Evolutionary conservation across 1,140 invertebrate species (phyloP).

Genomic region (Himalopsyche phryganea): DNA sequence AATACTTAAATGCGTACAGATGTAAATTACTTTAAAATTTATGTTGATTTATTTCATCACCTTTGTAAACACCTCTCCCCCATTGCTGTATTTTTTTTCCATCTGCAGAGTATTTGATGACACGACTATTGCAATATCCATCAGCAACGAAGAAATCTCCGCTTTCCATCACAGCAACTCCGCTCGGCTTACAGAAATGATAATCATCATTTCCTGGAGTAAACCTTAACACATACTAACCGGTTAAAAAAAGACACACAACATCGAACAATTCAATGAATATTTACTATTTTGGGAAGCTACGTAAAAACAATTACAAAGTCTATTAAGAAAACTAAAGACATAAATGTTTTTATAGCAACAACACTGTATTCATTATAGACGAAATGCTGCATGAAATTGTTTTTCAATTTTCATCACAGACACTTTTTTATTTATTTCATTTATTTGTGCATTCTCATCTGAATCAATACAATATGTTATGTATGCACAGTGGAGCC

Average conservation of each 20-base stretch:
- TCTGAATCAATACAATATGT: too few relatives aligned
- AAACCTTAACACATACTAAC: constrained; percentile 49
- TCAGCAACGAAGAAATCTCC: constrained; percentile 93
- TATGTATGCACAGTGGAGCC: too few relatives aligned
- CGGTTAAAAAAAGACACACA: too few relatives aligned
- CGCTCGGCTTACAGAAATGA: constrained; percentile 92
- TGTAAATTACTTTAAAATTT: background rate
- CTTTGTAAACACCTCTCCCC: constrained; percentile 48
- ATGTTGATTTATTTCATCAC: background rate
- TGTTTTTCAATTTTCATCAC: too few relatives aligned
- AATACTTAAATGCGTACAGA: too few relatives aligned
- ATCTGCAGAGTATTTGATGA: constrained; percentile 77
- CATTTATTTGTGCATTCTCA: too few relatives aligned
- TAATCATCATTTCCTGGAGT: constrained; percentile 71
- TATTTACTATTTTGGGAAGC: too few relatives aligned
- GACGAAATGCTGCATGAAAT: too few relatives aligned
- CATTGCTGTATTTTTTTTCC: constrained; percentile 66
- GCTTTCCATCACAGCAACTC: constrained; percentile 76
- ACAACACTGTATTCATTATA: too few relatives aligned
- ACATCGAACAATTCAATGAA: background rate
- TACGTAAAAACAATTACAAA: background rate
- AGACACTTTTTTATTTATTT: too few relatives aligned
- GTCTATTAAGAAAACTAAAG: background rate
- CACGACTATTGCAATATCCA: constrained; percentile 89
- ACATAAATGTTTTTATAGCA: background rate